Base-by-base conservation (phyloP, 2,113 vertebrate genomes). In the Brienomyrus brachyistius region DNA sequence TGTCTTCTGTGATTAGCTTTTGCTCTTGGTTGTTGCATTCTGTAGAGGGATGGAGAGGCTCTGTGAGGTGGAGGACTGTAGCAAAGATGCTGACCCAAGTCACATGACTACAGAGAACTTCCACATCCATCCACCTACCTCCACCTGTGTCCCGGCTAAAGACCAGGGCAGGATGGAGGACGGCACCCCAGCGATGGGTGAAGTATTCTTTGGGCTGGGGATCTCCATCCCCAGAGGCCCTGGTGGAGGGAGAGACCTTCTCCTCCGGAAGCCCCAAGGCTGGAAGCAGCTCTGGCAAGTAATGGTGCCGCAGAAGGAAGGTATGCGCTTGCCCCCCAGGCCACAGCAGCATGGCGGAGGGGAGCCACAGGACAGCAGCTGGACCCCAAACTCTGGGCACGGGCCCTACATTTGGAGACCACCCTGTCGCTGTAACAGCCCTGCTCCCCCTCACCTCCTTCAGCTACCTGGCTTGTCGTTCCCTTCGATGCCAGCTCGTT, bases 151-250 rank as follows among this genome's bases (percentile, higher is more conserved):
- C 87, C 31, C 21, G 19, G 56, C 40, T n/a, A 47, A 59, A 66
- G 17, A 62, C 1, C 23, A 45, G 52, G 87, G 54, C 87, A 45
- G 50, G n/a, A 35, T 66, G 17, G 15, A 3, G 35, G 21, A 4
- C 21, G 2, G 0, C 31, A 27, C 6, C 19, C 11, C 23, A 19
- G 82, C 9, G 35, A 66, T 7, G 40, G 43, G 40, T 66, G 82
- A 85, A 9, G 56, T 27, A 52, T 45, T 35, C 10, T 54, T 66
- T 13, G 15, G 62, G 52, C 40, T 85, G 52, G 80, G 82, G 48
- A 51, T 89, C 51, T 83, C 80, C 48, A 83, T 89, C 54, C 82
- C 89, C 31, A 85, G 31, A 62, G 51, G 52, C 40, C 77, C 11
- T 17, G 82, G n/a, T 45, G 21, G 47, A 27, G 21, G 21, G 10